A percentile compares a stretch with the other conserved stretches of the same genome.
Evolutionary conservation across 2,113 vertebrate species (phyloP).

Genomic region (Tachycineta bicolor): DNA sequence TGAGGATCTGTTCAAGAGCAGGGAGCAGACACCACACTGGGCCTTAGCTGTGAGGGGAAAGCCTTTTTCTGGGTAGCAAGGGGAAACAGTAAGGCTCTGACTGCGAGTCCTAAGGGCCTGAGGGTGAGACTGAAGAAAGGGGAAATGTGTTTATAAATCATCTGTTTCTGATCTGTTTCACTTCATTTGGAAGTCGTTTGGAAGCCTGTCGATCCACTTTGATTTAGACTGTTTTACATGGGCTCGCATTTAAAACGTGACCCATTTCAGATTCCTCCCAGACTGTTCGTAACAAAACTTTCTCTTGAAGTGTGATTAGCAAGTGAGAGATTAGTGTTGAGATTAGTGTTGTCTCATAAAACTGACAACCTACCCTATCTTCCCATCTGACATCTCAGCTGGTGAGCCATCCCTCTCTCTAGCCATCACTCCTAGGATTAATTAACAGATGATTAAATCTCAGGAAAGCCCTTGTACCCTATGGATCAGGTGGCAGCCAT

Average conservation of each 20-base stretch:
- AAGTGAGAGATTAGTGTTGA: too few species aligned
- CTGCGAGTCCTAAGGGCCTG: rapidly evolving
- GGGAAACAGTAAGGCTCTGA: not conserved
- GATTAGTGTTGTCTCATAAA: constrained; percentile 49
- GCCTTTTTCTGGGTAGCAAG: not conserved
- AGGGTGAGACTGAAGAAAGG: not conserved
- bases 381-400: constrained; percentile 46
- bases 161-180: not conserved
- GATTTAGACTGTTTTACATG: not conserved
- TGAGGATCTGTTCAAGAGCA: not conserved
- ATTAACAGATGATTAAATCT: constrained; percentile 22
- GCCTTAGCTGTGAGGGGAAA: not conserved
- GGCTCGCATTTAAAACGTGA: not conserved
- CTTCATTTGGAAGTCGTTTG: not conserved
- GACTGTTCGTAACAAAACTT: not conserved
- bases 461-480: constrained; percentile 22
- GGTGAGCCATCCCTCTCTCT: constrained; percentile 18
- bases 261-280: not conserved
- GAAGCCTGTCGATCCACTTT: not conserved
- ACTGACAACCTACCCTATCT: constrained; percentile 5
- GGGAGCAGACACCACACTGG: not conserved
- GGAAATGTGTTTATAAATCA: not conserved
- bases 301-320: constrained; percentile 36
- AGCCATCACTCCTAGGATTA: constrained; percentile 20
- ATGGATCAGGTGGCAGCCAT: not conserved